Evolutionary conservation across 1,140 invertebrate species (phyloP).

Genomic region (Drusus annulatus): DNA sequence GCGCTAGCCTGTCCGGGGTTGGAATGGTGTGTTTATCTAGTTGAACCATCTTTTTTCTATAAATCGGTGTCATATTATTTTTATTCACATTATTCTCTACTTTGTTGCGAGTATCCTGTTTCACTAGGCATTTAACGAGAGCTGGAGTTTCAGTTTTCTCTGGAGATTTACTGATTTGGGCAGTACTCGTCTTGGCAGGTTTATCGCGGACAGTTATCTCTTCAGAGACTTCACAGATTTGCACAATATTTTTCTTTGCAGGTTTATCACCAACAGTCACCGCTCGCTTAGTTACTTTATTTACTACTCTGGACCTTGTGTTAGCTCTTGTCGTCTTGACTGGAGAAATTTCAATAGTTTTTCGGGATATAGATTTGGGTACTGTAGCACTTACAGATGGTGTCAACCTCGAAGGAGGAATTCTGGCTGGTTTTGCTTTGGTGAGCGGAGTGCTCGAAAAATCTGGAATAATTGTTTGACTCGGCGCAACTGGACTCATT

Average conservation of each 20-base stretch:
- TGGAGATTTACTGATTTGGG: background rate
- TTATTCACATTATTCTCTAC: background rate
- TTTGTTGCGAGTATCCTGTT: background rate
- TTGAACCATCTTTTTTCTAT: constrained; percentile 44
- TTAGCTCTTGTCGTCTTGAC: background rate
- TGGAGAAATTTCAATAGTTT: too few relatives aligned
- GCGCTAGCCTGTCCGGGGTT: constrained; percentile 37
- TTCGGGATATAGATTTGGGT: too few relatives aligned
- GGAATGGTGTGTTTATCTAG: constrained; percentile 27
- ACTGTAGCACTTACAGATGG: constrained; percentile 1
- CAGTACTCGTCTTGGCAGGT: background rate
- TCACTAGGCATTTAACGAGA: background rate
- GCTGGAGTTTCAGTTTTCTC: background rate
- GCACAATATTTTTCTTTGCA: background rate
- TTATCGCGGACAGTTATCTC: too few relatives aligned
- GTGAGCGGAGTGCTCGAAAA: constrained; percentile 44
- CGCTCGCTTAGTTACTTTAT: background rate
- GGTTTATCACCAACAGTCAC: background rate
- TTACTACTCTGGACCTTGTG: constrained; percentile 2
- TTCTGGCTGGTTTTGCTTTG: constrained; percentile 8
- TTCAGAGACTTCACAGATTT: background rate
- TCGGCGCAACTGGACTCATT: constrained; percentile 34
- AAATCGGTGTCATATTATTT: constrained; percentile 45
- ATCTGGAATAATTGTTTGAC: constrained; percentile 29
- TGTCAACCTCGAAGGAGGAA: background rate